A percentile compares a stretch with the other conserved stretches of the same genome.
phyloP scores from a whole-genome alignment of 2,888 invertebrate species.

The Craniophora ligustri region DNA sequence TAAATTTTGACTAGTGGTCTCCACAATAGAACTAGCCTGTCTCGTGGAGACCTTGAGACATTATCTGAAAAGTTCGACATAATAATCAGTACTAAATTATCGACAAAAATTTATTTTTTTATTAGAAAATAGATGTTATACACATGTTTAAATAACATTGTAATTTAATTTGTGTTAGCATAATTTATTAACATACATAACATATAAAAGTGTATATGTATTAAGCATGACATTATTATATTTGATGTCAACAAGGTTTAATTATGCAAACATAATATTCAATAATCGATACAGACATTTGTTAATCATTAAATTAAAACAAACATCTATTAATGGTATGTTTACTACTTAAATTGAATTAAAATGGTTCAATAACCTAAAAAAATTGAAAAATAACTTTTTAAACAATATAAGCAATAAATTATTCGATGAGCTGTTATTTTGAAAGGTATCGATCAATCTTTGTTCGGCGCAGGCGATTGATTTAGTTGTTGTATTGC shows the following conservation, averaged over 20 bases:
- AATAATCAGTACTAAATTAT: neutral
- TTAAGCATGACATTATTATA: slow-evolving; percentile 10
- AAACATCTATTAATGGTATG: slow-evolving; percentile 35
- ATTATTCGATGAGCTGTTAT: slow-evolving; percentile 74
- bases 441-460: slow-evolving; percentile 79
- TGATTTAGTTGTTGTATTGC: slow-evolving; percentile 21
- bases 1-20: too few species aligned
- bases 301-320: slow-evolving; percentile 41
- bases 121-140: neutral
- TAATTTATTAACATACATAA: slow-evolving; percentile 30
- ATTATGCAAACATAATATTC: slow-evolving; percentile 30
- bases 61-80: too few species aligned
- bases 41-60: too few species aligned
- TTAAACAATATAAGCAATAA: slow-evolving; percentile 71
- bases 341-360: slow-evolving; percentile 52
- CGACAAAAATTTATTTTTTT: neutral
- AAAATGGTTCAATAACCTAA: slow-evolving; percentile 63
- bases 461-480: slow-evolving; percentile 41
- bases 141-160: slow-evolving; percentile 11
- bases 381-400: slow-evolving; percentile 66
- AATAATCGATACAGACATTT: slow-evolving; percentile 36
- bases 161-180: slow-evolving; percentile 22
- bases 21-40: too few species aligned
- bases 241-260: slow-evolving; percentile 32
- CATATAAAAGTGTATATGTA: slow-evolving; percentile 4